Percentiles rank a stretch among this genome's conserved stretches.
Conservation (phyloP, 2,113 vertebrate genomes). For the Carassius auratus region DNA sequence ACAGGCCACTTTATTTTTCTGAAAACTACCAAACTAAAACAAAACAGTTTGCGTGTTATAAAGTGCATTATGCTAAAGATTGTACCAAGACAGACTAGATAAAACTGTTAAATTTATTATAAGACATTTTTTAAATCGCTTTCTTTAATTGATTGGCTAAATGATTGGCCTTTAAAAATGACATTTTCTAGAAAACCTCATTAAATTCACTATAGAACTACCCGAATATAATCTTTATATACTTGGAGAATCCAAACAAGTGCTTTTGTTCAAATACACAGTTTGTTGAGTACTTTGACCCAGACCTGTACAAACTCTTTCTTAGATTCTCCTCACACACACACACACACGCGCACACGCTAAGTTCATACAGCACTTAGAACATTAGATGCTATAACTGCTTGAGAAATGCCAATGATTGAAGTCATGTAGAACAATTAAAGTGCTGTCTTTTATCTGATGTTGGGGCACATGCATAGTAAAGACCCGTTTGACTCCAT, state of each 20-base stretch:
- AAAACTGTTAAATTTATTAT: neutral
- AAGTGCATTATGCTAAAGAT: constrained; percentile 53
- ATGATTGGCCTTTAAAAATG: constrained; percentile 15
- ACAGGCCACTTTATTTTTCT: neutral
- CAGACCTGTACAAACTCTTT: neutral
- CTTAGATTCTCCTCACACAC: neutral
- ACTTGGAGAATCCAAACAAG: neutral
- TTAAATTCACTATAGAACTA: neutral
- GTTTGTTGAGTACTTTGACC: neutral
- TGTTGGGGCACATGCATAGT: constrained; percentile 24
- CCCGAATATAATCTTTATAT: neutral
- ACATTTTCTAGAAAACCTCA: neutral
- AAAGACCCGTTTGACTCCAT: constrained; percentile 2
- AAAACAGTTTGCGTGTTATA: constrained; percentile 6
- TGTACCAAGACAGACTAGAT: neutral
- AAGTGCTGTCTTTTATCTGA: constrained; percentile 33
- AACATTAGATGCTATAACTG: neutral
- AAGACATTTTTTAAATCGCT: neutral
- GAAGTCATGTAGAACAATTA: neutral
- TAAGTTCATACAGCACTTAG: neutral
- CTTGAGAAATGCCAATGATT: neutral
- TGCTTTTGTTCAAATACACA: neutral
- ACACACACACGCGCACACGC: neutral
- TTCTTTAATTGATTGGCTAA: neutral
- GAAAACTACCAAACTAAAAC: neutral